Conservation (phyloP, 2,888 invertebrate species). For the Phanerotoma sp. region DNA sequence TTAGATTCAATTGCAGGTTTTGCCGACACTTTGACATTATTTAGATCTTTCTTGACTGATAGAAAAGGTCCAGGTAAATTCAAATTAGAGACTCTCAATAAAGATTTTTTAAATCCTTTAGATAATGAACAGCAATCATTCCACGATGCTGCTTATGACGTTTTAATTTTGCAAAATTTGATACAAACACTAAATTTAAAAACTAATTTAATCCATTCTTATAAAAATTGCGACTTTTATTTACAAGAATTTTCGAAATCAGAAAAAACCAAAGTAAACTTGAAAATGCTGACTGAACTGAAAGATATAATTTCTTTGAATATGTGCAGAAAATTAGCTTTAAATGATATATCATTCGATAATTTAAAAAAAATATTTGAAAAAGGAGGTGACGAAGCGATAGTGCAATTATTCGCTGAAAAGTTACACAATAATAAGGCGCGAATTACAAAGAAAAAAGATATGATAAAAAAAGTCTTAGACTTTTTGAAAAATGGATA, state of each 20-base stretch:
- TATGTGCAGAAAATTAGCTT: slow-evolving; percentile 24
- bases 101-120: slow-evolving; percentile 8
- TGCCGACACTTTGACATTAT: slow-evolving; percentile 13
- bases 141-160: slow-evolving; percentile 23
- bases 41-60: slow-evolving; percentile 10
- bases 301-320: slow-evolving; percentile 17
- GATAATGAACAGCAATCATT: slow-evolving; percentile 15
- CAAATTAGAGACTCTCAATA: slow-evolving; percentile 9
- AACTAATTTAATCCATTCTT: slow-evolving; percentile 10
- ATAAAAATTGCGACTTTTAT: slow-evolving; percentile 8
- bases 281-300: slow-evolving; percentile 18
- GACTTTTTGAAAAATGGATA: slow-evolving; percentile 12
- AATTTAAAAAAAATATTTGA: slow-evolving; percentile 15
- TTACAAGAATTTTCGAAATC: slow-evolving; percentile 16
- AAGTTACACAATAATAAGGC: slow-evolving; percentile 12
- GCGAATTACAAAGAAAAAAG: slow-evolving; percentile 15
- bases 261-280: slow-evolving; percentile 24
- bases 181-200: slow-evolving; percentile 9
- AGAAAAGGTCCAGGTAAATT: slow-evolving; percentile 10
- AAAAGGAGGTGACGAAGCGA: slow-evolving; percentile 17
- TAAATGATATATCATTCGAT: slow-evolving; percentile 20
- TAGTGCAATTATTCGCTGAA: slow-evolving; percentile 9
- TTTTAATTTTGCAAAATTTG: slow-evolving; percentile 14
- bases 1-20: slow-evolving; percentile 11
- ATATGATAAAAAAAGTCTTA: slow-evolving; percentile 13